These are phyloP conservation scores for Drosophila trichaetosa DNA, from an alignment of 2,888 invertebrate genomes.

Conservation along the genomic window DNA sequence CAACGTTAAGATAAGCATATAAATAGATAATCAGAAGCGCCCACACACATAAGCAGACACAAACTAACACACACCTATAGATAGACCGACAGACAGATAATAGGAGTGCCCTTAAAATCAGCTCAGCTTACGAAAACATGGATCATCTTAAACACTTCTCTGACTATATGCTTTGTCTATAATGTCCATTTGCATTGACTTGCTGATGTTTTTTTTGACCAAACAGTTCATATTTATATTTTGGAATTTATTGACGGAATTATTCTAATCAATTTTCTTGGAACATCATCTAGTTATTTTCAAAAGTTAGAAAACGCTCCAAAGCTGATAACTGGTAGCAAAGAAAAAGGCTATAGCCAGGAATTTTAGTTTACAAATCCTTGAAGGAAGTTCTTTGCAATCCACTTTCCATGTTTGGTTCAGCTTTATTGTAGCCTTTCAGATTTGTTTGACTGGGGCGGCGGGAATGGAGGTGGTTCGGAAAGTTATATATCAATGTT, in stretches of 20 bases:
- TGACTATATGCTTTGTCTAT: neutral
- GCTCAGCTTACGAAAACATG: neutral
- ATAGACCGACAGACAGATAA: neutral
- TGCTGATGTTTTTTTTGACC: neutral
- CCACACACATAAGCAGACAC: neutral
- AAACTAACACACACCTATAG: neutral
- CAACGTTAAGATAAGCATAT: slow-evolving; percentile 27
- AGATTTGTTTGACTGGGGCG: neutral
- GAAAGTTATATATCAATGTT: neutral
- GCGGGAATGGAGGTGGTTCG: too few species aligned
- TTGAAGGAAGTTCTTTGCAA: neutral
- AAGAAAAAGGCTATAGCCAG: neutral
- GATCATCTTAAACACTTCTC: neutral
- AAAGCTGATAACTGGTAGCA: neutral
- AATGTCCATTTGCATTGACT: neutral
- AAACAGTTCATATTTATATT: neutral
- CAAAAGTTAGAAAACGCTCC: neutral
- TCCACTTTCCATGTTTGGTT: neutral
- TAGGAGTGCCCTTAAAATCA: neutral
- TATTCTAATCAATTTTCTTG: neutral
- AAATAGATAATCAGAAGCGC: slow-evolving; percentile 16
- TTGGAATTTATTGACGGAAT: neutral
- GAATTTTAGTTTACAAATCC: neutral
- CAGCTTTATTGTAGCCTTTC: too few species aligned
- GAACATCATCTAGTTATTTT: neutral